Evolutionary conservation across 2,797 vertebrate species (phyloP).

Genomic region (Anguilla megastoma): DNA sequence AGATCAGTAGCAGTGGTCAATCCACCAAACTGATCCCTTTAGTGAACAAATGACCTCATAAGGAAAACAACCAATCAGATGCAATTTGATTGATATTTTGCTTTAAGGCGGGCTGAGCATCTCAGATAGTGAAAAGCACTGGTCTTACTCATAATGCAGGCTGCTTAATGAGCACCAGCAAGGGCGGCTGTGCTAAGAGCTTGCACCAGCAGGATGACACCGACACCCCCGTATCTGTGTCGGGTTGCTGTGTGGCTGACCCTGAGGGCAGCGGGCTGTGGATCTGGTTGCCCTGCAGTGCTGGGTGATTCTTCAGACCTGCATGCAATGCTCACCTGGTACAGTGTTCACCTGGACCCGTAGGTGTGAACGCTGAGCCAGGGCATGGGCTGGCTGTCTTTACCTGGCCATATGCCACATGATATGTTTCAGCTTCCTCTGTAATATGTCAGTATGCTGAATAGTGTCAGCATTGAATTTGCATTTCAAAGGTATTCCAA

Average conservation of each 20-base stretch:
- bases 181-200: neutral
- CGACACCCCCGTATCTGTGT: conserved; percentile 28
- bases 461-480: neutral
- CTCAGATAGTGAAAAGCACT: neutral
- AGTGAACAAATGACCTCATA: neutral
- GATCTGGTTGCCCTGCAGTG: conserved; percentile 43
- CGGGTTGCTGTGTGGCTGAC: conserved; percentile 40
- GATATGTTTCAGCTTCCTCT: too few species aligned
- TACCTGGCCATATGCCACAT: too few species aligned
- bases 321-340: neutral
- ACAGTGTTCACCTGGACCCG: neutral
- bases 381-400: neutral
- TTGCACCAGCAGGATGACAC: neutral
- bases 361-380: neutral
- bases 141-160: neutral
- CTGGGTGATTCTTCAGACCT: conserved; percentile 54
- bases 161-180: neutral
- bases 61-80: neutral
- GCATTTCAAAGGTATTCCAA: neutral
- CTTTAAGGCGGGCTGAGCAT: neutral
- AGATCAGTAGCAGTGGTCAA: neutral
- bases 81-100: neutral
- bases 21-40: neutral
- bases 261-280: conserved; percentile 11
- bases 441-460: neutral